phyloP scores from a whole-genome alignment of 1,140 invertebrate species.

The Copidosoma floridanum region DNA sequence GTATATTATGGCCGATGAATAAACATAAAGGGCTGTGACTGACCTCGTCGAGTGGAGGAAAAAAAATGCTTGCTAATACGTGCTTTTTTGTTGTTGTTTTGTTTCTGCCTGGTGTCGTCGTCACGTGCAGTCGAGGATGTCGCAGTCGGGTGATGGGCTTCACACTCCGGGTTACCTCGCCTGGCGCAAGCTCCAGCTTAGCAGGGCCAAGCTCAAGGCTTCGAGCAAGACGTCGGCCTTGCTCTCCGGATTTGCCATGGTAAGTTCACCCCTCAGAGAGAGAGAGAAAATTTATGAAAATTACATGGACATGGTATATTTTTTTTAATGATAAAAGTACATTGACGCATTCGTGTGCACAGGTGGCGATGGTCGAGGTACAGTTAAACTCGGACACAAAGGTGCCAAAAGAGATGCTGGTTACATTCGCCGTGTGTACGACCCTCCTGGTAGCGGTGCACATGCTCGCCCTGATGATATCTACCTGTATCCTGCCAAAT shows the following conservation, averaged over 20 bases:
- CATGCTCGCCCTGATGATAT: slow-evolving; percentile 98
- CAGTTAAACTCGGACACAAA: slow-evolving; percentile 73
- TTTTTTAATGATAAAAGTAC: too few relatives aligned
- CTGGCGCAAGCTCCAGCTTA: slow-evolving; percentile 89
- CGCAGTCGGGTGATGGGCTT: slow-evolving; percentile 70
- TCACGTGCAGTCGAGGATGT: slow-evolving; percentile 64
- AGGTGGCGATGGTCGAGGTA: slow-evolving; percentile 97
- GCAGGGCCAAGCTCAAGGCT: slow-evolving; percentile 93
- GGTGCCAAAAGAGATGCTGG: slow-evolving; percentile 79
- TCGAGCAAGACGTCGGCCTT: slow-evolving; percentile 95
- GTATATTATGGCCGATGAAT: too few relatives aligned
- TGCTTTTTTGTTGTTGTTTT: too few relatives aligned
- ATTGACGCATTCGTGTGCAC: neutral
- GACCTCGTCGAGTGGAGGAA: too few relatives aligned
- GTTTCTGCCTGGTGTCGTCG: too few relatives aligned
- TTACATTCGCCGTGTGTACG: slow-evolving; percentile 93
- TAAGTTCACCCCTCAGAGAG: slow-evolving; percentile 49
- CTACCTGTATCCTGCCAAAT: slow-evolving; percentile 95
- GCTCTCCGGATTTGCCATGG: slow-evolving; percentile 96
- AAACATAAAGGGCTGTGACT: too few relatives aligned
- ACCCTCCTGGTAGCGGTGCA: slow-evolving; percentile 95
- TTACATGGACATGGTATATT: too few relatives aligned
- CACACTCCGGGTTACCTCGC: slow-evolving; percentile 80
- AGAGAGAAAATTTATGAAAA: too few relatives aligned
- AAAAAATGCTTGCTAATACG: too few relatives aligned